Conservation (phyloP, 1,140 invertebrate genomes). For the Sminthurinus signatus region DNA sequence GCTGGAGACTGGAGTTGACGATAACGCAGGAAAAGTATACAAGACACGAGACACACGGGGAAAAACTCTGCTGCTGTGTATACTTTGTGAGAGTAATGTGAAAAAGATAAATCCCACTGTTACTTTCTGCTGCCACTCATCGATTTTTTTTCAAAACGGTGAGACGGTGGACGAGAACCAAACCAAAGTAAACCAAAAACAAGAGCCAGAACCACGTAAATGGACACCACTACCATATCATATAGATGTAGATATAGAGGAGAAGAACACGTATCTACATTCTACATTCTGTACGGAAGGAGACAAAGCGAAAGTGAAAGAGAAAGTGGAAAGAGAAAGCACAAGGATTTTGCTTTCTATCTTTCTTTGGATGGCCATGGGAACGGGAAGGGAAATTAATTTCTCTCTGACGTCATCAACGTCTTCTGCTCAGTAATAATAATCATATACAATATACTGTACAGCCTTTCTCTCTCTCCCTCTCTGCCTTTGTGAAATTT, state of each 20-base stretch:
- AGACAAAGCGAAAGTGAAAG: background rate
- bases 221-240: too few species aligned
- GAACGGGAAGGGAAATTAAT: constrained; percentile 33
- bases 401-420: constrained; percentile 30
- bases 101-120: constrained; percentile 10
- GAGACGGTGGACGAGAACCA: too few species aligned
- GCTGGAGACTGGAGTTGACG: too few species aligned
- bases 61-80: background rate
- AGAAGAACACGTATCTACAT: too few species aligned
- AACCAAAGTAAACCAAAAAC: too few species aligned
- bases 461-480: background rate
- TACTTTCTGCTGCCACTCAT: background rate
- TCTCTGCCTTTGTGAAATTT: too few species aligned
- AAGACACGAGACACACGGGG: too few species aligned
- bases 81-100: background rate
- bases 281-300: too few species aligned
- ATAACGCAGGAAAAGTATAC: too few species aligned
- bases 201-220: too few species aligned
- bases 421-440: constrained; percentile 11
- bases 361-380: constrained; percentile 21
- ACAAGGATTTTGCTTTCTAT: constrained; percentile 1
- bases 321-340: background rate
- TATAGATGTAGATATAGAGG: too few species aligned
- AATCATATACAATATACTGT: constrained; percentile 2
- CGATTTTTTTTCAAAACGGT: constrained; percentile 3